These are phyloP conservation scores for Malurus elegans DNA, from an alignment of 2,113 vertebrate species.

Conservation along the genomic window DNA sequence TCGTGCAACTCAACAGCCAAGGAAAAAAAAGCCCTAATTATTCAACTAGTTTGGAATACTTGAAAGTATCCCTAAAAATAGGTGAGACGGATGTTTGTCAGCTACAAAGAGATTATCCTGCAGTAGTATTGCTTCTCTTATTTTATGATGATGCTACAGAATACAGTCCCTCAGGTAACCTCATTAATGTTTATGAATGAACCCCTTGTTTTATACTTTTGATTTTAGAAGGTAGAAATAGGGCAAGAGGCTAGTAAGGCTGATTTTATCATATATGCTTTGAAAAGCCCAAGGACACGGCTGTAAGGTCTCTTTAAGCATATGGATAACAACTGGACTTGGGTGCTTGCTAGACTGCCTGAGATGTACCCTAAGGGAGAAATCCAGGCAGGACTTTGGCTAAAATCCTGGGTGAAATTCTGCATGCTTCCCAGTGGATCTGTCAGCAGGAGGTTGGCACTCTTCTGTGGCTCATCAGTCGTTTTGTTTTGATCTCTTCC, in stretches of 20 bases:
- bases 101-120: constrained; percentile 55
- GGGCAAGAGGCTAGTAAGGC: background rate
- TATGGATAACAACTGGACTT: background rate
- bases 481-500: background rate
- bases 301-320: background rate
- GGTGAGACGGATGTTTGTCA: constrained; percentile 37
- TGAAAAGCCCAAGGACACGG: background rate
- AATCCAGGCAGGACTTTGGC: background rate
- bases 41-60: constrained; percentile 43
- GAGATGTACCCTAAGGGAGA: background rate
- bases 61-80: constrained; percentile 68
- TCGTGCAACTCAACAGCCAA: background rate
- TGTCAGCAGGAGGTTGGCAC: background rate
- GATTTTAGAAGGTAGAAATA: constrained; percentile 28
- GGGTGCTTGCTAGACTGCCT: background rate
- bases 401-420: background rate
- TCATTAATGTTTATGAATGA: constrained; percentile 60
- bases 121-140: constrained; percentile 18
- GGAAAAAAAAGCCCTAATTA: constrained; percentile 32
- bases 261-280: background rate
- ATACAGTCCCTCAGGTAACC: constrained; percentile 51
- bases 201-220: constrained; percentile 7
- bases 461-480: background rate
- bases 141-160: constrained; percentile 66
- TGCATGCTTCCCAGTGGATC: background rate